Percentiles rank a stretch among this genome's conserved stretches.
phyloP scores from a whole-genome alignment of 2,797 vertebrate genomes.

The Phylloscopus collybita region DNA sequence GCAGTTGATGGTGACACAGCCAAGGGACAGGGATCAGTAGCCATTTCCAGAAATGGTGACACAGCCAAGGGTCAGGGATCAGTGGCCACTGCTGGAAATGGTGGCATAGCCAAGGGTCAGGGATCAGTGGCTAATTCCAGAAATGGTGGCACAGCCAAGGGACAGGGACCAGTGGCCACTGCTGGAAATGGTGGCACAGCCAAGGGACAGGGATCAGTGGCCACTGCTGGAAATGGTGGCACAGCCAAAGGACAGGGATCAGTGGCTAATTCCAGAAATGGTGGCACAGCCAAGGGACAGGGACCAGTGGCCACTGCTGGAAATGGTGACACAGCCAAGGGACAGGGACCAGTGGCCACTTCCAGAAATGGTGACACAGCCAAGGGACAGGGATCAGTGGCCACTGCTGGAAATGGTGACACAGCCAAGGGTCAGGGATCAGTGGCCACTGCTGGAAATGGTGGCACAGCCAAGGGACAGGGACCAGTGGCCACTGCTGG shows the following conservation, averaged over 20 bases:
- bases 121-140: fast-evolving
- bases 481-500: fast-evolving
- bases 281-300: background rate
- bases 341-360: background rate
- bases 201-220: background rate
- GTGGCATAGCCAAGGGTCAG: fast-evolving
- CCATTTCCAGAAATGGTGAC: fast-evolving
- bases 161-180: fast-evolving
- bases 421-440: fast-evolving
- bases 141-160: fast-evolving
- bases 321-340: background rate
- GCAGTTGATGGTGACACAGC: fast-evolving
- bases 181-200: background rate
- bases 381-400: too few species aligned
- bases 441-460: fast-evolving
- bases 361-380: too few species aligned
- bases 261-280: background rate
- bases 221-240: fast-evolving
- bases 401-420: background rate
- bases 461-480: fast-evolving
- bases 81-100: fast-evolving
- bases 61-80: fast-evolving
- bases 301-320: fast-evolving
- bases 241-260: fast-evolving
- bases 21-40: fast-evolving